Conservation (phyloP, 1,140 invertebrate genomes). For the Lordiphosa stackelbergi region DNA sequence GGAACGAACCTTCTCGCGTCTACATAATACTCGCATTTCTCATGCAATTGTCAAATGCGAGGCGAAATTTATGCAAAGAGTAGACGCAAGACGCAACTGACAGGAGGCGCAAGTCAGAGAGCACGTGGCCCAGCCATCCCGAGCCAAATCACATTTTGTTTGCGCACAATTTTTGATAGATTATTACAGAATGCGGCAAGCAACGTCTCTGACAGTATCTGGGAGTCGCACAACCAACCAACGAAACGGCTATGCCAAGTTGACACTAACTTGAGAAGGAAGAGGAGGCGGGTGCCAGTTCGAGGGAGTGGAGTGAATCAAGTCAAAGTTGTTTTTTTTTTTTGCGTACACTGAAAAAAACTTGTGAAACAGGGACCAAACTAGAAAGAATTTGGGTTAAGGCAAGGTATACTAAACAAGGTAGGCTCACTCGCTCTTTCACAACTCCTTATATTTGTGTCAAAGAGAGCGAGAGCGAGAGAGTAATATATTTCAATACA, state of each 20-base stretch:
- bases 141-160: constrained; percentile 71
- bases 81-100: not conserved
- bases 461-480: too few species aligned
- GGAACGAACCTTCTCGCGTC: constrained; percentile 4
- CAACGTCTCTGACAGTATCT: constrained; percentile 55
- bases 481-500: too few species aligned
- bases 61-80: constrained; percentile 59
- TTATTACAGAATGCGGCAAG: constrained; percentile 65
- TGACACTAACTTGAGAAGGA: constrained; percentile 42
- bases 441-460: too few species aligned
- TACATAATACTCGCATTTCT: constrained; percentile 12
- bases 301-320: constrained; percentile 26
- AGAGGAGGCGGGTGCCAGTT: not conserved
- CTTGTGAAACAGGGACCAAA: too few species aligned
- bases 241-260: constrained; percentile 39
- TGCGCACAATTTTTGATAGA: constrained; percentile 72
- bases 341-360: constrained; percentile 1
- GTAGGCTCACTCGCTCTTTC: too few species aligned
- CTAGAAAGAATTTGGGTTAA: too few species aligned
- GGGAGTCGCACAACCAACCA: constrained; percentile 50
- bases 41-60: constrained; percentile 58
- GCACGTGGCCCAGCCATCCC: constrained; percentile 22
- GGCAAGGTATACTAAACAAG: too few species aligned
- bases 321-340: constrained; percentile 27
- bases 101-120: not conserved